A percentile compares a stretch with the other conserved stretches of the same genome.
phyloP scores from a whole-genome alignment of 2,113 vertebrate genomes.

The Octodon degus region DNA sequence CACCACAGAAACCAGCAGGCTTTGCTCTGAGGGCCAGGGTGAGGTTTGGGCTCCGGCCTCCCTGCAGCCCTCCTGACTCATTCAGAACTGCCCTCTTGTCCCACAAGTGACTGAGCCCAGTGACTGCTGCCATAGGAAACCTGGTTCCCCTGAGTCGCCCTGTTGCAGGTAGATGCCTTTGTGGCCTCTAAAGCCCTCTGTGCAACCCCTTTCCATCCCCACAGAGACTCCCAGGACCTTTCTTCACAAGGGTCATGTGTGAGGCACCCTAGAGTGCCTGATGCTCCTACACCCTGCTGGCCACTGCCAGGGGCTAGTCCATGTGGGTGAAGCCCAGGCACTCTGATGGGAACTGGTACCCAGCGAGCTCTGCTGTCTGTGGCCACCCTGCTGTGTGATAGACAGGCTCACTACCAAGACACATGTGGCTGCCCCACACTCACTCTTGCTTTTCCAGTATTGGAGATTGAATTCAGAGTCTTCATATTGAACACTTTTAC shows the following conservation, averaged over 20 bases:
- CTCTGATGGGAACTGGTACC: neutral
- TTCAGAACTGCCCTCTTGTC: neutral
- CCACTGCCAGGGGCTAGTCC: neutral
- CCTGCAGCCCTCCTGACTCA: accelerated
- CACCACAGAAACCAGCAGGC: accelerated
- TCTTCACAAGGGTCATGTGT: neutral
- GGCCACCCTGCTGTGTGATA: neutral
- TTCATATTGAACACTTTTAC: neutral
- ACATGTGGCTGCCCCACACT: neutral
- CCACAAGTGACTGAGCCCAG: accelerated
- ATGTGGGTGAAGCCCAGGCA: neutral
- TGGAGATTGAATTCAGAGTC: neutral
- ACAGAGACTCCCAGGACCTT: neutral
- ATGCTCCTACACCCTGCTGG: neutral
- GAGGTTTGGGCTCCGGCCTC: accelerated
- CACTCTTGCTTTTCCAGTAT: neutral
- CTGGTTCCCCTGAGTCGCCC: neutral
- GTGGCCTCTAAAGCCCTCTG: neutral
- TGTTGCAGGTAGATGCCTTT: neutral
- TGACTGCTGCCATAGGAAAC: neutral
- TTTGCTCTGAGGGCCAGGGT: neutral
- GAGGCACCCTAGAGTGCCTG: neutral
- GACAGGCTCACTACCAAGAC: neutral
- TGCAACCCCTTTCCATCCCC: neutral
- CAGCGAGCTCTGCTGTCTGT: neutral